These are phyloP conservation scores for Octodon degus DNA, from an alignment of 2,113 vertebrate species.

Conservation along the genomic window DNA sequence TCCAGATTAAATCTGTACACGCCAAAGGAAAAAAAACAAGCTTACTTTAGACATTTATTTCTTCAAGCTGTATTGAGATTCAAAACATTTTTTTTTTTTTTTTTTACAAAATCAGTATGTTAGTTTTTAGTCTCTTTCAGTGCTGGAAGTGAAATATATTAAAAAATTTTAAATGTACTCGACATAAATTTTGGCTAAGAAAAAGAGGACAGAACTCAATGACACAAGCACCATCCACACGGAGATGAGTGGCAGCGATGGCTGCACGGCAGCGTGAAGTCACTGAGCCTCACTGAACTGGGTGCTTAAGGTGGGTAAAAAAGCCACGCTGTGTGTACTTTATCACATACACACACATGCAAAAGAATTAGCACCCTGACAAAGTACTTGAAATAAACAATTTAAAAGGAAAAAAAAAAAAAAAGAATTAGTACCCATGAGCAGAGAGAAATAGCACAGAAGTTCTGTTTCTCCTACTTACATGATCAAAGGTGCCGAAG, in stretches of 20 bases:
- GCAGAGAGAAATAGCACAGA: not conserved
- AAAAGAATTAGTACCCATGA: not conserved
- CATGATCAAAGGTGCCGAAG: not conserved
- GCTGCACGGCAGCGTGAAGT: not conserved
- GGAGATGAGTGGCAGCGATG: not conserved
- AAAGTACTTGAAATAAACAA: too few species aligned
- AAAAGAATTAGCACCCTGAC: not conserved
- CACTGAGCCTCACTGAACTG: not conserved
- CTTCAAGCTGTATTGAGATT: slow-evolving; percentile 7
- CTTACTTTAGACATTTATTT: slow-evolving; percentile 25
- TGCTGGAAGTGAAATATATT: not conserved
- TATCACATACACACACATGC: rapidly evolving
- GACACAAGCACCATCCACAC: not conserved
- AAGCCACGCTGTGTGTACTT: not conserved
- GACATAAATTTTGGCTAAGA: not conserved
- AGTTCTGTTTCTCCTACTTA: not conserved
- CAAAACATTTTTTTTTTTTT: not conserved
- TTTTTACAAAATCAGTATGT: not conserved
- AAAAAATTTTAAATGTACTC: not conserved
- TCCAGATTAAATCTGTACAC: not conserved
- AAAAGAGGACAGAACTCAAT: slow-evolving; percentile 26
- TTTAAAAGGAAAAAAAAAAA: too few species aligned
- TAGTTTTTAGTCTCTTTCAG: not conserved
- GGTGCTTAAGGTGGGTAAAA: not conserved
- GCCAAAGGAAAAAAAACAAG: not conserved